Base-by-base conservation (phyloP, 2,888 invertebrate genomes). In the Tromatobia lineatoria region DNA sequence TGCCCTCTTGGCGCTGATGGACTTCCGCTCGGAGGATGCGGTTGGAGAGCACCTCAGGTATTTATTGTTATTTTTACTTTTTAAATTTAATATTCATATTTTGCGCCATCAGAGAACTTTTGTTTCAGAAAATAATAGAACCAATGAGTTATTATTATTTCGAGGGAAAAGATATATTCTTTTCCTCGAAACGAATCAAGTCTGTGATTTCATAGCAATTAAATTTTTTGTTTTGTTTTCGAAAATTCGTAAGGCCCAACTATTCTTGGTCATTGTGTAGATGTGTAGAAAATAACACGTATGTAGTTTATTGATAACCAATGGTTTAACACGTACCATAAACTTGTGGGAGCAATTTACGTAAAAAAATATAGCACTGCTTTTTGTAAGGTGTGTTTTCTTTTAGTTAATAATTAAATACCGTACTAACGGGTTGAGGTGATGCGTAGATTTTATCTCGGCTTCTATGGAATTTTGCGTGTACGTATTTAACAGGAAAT, bases 1-100 rank as follows among this genome's bases (percentile, higher is more conserved):
- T 99, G 99, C 95, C 99, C 99, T 87, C 95, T 99, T 81, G 99
- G 99, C 80, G 96, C 97, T 71, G 99, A 99, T 94, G 99, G 99
- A 85, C 95, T 99, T 91, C 99, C 99, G 85, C 94, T 99, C 91
- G 98, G 99, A 75, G 99, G 99, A 90, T 99, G 99, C 94, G 98
- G 98, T 90, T 98, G 98, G 98, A 95, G 97, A 94, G 97, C 98
- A 89, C 96, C 96, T 90, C 97, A 97, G 96, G 97, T 97, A 96
- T 76, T 76, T 61, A 15, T 38, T 23, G 57, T 50, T 52, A 38
- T 79, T 66, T 66, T 29, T 18, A 52, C 3, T 10, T n/a, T 3
- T 4, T 3, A n/a, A 10, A 2, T 38, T 18, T 38, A 8, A 38
- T 38, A 38, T 38, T 8, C 10, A 38, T 38, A 8, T 38, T 29